Evolutionary conservation across 2,113 vertebrate species (phyloP), one percentile per base, ranked within the genome.

Genomic region (Austrofundulus limnaeus): DNA sequence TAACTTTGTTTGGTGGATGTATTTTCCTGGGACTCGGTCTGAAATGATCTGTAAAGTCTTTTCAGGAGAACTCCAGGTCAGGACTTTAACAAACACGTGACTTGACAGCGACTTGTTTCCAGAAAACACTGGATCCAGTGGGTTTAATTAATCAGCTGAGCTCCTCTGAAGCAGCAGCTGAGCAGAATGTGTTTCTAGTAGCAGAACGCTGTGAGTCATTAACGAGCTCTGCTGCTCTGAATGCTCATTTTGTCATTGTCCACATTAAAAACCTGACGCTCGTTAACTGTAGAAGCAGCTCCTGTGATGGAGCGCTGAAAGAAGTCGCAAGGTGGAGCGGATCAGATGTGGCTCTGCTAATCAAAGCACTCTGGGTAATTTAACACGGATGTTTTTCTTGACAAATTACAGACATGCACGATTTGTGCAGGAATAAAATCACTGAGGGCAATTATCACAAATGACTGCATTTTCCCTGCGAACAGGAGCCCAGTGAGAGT

Each of bases 321-420:
- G 10, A 23, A 15, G 31, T 11, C 20, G 10, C 31, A 24, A 46
- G 42, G 46, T 15, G 20, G 31, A 60, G 48, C 28, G 43, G 55
- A 28, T 70, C 69, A 38, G 49, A 28, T 58, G 42, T 0, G 50
- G 19, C 24, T 69, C 63, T 11, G 34, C 42, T 50, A 3, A 65
- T 62, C 5, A 70, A 65, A 78, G 37, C 64, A 38, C 24, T 56
- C 62, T 57, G 75, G 47, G 1, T 74, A 48, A 74, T 82, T 84
- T 71, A 64, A 80, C 66, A 2, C 16, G 39, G 62, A 79, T 62
- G 76, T 73, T 82, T 64, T 72, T 69, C 75, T 75, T 70, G 65
- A 81, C 72, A 64, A 67, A 81, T 84, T 67, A 67, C 72, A 66
- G 69, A 78, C 64, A 72, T 2, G 51, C 68, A 55, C 65, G 21